phyloP scores from a whole-genome alignment of 2,113 vertebrate species.

The Puntigrus tetrazona region DNA sequence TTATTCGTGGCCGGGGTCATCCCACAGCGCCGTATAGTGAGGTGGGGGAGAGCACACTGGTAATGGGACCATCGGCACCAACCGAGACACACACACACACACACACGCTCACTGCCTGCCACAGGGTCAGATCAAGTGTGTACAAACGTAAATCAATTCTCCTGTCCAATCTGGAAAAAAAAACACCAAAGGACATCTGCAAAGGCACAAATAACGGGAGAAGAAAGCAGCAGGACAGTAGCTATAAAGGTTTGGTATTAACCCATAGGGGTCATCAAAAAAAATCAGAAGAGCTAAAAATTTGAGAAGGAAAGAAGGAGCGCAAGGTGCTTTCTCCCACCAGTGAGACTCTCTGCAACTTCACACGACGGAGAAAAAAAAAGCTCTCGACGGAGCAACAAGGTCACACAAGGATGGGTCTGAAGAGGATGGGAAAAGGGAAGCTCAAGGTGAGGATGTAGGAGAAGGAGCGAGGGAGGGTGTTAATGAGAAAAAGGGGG shows the following conservation, averaged over 20 bases:
- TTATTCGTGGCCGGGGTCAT: slow-evolving; percentile 28
- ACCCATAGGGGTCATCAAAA: background rate
- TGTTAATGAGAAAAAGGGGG: slow-evolving; percentile 87
- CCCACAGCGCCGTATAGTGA: background rate
- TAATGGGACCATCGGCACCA: slow-evolving; percentile 75
- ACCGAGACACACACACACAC: slow-evolving; percentile 62
- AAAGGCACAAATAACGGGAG: slow-evolving; percentile 75
- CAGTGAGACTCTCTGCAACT: slow-evolving; percentile 71
- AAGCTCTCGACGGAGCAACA: slow-evolving; percentile 73
- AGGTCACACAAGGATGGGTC: slow-evolving; percentile 52
- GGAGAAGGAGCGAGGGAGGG: slow-evolving; percentile 53
- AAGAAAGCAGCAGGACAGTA: slow-evolving; percentile 61
- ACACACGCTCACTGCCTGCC: slow-evolving; percentile 71
- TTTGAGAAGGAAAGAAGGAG: slow-evolving; percentile 48
- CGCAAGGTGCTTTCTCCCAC: slow-evolving; percentile 74
- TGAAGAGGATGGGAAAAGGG: slow-evolving; percentile 49
- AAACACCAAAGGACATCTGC: slow-evolving; percentile 79
- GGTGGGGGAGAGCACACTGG: slow-evolving; percentile 26
- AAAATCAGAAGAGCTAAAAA: slow-evolving; percentile 62
- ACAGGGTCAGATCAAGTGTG: slow-evolving; percentile 87
- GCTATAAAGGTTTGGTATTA: slow-evolving; percentile 54
- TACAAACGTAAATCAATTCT: slow-evolving; percentile 88
- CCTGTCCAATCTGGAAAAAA: slow-evolving; percentile 62
- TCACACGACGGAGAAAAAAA: slow-evolving; percentile 1
- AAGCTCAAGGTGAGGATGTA: slow-evolving; percentile 56